phyloP scores from a whole-genome alignment of 2,113 vertebrate genomes.

The Fregata magnificens region DNA sequence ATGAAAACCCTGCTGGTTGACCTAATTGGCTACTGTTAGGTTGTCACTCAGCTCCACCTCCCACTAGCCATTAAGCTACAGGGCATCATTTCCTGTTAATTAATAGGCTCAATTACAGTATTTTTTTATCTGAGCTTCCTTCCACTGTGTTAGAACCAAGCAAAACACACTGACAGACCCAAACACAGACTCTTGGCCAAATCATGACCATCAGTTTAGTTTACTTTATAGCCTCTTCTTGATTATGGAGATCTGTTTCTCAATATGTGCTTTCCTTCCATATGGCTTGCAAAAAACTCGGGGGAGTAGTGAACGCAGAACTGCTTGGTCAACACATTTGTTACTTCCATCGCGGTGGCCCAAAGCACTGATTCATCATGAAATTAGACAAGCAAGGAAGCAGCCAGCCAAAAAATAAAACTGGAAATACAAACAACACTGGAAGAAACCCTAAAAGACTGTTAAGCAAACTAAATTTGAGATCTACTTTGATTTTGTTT shows the following conservation, averaged over 20 bases:
- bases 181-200: background rate
- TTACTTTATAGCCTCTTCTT: background rate
- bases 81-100: background rate
- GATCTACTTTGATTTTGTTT: background rate
- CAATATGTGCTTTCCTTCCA: background rate
- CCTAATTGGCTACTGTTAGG: background rate
- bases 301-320: background rate
- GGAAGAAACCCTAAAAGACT: background rate
- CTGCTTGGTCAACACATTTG: background rate
- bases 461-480: background rate
- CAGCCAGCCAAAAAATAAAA: background rate
- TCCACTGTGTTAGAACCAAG: background rate
- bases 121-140: background rate
- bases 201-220: background rate
- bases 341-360: background rate
- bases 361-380: background rate
- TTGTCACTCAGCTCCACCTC: background rate
- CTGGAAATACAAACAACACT: background rate
- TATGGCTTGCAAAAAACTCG: background rate
- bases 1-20: background rate
- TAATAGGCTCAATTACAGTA: background rate
- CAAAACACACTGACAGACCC: background rate
- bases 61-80: background rate
- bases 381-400: background rate
- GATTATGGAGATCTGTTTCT: background rate